Base-by-base conservation (phyloP, 2,888 invertebrate genomes). In the Endomychus coccineus region DNA sequence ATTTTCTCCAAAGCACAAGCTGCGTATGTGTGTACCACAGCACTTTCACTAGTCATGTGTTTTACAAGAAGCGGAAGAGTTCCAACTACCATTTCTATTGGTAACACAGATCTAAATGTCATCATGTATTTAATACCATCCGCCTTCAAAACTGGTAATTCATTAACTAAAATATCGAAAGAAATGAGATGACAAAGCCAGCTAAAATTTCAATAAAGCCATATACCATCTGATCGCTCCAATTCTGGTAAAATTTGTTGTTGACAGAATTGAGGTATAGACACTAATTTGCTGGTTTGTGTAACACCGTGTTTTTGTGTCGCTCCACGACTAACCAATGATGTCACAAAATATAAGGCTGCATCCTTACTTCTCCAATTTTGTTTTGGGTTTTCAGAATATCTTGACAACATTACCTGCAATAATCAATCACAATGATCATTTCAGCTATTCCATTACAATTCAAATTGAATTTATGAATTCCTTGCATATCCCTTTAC, bases 331-430 rank as follows among this genome's bases (percentile, higher is more conserved):
- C 89, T 82, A 21, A 90, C 92, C 49, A 98, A 75, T 2, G 96
- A 92, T 39, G 94, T 96, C 40, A 98, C 92, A 51, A 99, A 75
- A 70, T 90, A 97, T 52, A 97, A 78, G 2, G 96, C 96, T 7
- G 94, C 88, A 68, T 99, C 96, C 64, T 96, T 96, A 50, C 85
- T 82, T 34, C 86, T 80, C 97, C 97, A 98, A 62, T 89, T 84
- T 35, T 69, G 64, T 0, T 69, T 63, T 0, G 90, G 88, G 55
- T 83, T 78, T 56, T 79, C 78, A 0, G 71, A 68, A 66, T 91
- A 95, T 58, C 83, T 83, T 30, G 71, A 68, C 36, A 91, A 60
- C 84, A 85, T 83, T 24, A 80, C 74, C 82, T 80, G 52, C n/a
- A 16, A 58, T 45, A 40, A 29, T 17, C 3, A 21, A 27, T 34